phyloP scores from a whole-genome alignment of 2,797 vertebrate species.

The Telmatherina bonti region DNA sequence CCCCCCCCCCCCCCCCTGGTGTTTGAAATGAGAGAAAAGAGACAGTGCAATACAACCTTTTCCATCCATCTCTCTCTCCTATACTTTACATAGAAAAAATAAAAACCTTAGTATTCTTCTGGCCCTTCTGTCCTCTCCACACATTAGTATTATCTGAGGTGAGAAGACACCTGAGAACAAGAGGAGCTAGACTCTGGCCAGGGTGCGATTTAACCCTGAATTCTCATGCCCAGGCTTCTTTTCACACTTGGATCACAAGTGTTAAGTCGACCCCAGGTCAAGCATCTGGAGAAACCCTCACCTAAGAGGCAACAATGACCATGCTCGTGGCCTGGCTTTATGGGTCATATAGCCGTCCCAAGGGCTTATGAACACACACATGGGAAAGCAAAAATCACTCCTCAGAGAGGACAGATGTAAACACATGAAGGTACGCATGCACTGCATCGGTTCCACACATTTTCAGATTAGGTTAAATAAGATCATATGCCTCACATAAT shows the following conservation, averaged over 20 bases:
- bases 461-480: constrained; percentile 52
- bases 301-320: constrained; percentile 24
- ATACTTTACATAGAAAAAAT: constrained; percentile 16
- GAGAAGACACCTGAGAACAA: constrained; percentile 64
- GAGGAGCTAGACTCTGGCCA: constrained; percentile 62
- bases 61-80: constrained; percentile 35
- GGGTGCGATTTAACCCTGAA: constrained; percentile 58
- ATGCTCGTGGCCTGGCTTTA: constrained; percentile 31
- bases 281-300: constrained; percentile 43
- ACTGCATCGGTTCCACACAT: constrained; percentile 27
- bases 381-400: not conserved
- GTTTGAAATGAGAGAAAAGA: constrained; percentile 23
- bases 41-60: constrained; percentile 15
- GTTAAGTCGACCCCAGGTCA: constrained; percentile 53
- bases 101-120: constrained; percentile 37
- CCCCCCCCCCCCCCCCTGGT: too few relatives aligned
- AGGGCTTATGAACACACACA: constrained; percentile 25
- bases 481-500: constrained; percentile 12
- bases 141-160: constrained; percentile 69
- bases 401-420: constrained; percentile 2
- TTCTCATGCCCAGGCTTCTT: constrained; percentile 54
- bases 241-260: constrained; percentile 65
- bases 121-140: constrained; percentile 33
- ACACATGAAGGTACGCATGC: constrained; percentile 9
- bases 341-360: constrained; percentile 41